Evolutionary conservation across 2,113 vertebrate species (phyloP).

Genomic region (Podarcis raffonei): DNA sequence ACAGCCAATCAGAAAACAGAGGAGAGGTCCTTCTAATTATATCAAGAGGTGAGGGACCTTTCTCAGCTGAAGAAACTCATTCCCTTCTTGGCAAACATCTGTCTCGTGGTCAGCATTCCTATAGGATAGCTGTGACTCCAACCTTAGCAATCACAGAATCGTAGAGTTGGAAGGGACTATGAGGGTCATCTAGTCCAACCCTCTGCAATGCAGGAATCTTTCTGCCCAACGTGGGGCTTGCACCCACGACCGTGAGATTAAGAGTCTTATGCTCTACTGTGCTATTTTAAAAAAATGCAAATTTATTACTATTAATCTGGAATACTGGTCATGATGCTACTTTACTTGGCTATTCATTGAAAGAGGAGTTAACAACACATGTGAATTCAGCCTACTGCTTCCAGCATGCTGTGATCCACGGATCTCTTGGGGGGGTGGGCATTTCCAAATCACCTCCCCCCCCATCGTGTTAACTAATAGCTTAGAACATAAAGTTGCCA

Average conservation of each 20-base stretch:
- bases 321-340: neutral
- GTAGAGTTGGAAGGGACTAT: too few species aligned
- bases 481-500: neutral
- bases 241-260: too few species aligned
- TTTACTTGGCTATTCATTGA: neutral
- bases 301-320: neutral
- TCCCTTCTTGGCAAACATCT: too few species aligned
- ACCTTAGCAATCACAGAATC: neutral
- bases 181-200: too few species aligned
- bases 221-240: too few species aligned
- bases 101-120: neutral
- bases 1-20: neutral
- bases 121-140: neutral
- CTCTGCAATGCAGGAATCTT: too few species aligned
- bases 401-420: neutral
- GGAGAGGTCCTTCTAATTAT: neutral
- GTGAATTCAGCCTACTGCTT: neutral
- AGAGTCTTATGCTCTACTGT: too few species aligned
- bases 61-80: too few species aligned
- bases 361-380: neutral
- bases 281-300: neutral
- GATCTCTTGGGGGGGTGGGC: neutral
- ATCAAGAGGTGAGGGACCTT: too few species aligned
- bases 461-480: neutral
- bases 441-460: neutral